These are phyloP conservation scores for Asarcornis scutulata DNA, from an alignment of 2,113 vertebrate species.

Conservation along the genomic window DNA sequence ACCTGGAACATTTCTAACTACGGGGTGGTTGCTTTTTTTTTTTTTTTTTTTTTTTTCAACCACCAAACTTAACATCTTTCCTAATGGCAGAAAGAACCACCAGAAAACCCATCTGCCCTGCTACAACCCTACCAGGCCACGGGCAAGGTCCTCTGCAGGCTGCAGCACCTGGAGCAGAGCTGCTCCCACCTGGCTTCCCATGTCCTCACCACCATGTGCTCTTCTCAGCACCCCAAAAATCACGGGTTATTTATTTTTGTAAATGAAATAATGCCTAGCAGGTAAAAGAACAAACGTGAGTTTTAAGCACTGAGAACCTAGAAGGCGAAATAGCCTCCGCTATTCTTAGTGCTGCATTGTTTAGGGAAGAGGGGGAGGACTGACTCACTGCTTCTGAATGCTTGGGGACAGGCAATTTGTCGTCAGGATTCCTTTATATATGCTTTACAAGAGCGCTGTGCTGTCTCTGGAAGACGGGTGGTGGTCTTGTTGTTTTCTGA, in stretches of 20 bases:
- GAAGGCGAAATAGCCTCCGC: neutral
- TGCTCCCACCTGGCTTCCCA: neutral
- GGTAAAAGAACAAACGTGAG: neutral
- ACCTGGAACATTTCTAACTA: neutral
- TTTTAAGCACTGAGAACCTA: neutral
- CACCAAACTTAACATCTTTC: neutral
- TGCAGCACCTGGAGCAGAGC: neutral
- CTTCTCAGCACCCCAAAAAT: neutral
- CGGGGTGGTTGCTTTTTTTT: no score
- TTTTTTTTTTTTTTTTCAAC: neutral
- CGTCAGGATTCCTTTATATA: neutral
- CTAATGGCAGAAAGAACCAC: neutral
- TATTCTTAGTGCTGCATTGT: neutral
- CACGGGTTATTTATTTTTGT: neutral
- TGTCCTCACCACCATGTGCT: neutral
- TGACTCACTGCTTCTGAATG: slow-evolving; percentile 32
- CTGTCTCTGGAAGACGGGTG: neutral
- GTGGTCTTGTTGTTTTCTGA: neutral
- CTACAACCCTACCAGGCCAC: neutral
- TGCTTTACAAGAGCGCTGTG: neutral
- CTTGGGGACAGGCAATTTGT: neutral
- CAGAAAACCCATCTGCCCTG: neutral
- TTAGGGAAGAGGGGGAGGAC: neutral
- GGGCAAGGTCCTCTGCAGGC: neutral
- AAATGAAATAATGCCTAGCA: neutral